Evolutionary conservation across 2,888 invertebrate genomes (phyloP).

Genomic region (Prosapia bicincta): DNA sequence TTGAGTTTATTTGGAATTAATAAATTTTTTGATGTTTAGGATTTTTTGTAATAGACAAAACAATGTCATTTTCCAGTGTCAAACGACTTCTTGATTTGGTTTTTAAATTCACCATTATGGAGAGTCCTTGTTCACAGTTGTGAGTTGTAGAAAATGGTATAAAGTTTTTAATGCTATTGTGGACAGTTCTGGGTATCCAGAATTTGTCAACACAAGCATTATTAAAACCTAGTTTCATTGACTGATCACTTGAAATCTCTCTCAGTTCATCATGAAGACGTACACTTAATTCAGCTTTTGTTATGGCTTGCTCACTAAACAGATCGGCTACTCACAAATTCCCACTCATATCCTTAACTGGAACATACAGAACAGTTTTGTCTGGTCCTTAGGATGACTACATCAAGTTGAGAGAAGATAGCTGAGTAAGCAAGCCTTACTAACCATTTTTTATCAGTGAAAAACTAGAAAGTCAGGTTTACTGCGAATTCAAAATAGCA

Average conservation of each 20-base stretch:
- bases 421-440: background rate
- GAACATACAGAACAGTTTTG: conserved; percentile 5
- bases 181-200: conserved; percentile 5
- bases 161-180: conserved; percentile 8
- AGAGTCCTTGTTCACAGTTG: no score
- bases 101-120: no score
- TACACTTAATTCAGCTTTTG: background rate
- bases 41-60: no score
- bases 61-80: no score
- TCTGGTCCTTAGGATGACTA: background rate
- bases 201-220: background rate
- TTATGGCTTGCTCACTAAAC: background rate
- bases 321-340: background rate
- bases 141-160: conserved; percentile 11
- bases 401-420: background rate
- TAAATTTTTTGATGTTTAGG: no score
- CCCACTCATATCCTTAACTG: conserved; percentile 1
- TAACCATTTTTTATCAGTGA: background rate
- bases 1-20: no score
- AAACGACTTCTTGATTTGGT: no score
- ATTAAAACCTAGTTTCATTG: background rate
- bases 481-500: background rate
- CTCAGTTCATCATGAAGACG: conserved; percentile 7
- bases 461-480: background rate
- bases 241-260: conserved; percentile 9